Percentiles rank a stretch among this genome's conserved stretches.
These are phyloP conservation scores for Pantelozetes paolii DNA, from an alignment of 2,888 invertebrate species.

Conservation along the genomic window DNA sequence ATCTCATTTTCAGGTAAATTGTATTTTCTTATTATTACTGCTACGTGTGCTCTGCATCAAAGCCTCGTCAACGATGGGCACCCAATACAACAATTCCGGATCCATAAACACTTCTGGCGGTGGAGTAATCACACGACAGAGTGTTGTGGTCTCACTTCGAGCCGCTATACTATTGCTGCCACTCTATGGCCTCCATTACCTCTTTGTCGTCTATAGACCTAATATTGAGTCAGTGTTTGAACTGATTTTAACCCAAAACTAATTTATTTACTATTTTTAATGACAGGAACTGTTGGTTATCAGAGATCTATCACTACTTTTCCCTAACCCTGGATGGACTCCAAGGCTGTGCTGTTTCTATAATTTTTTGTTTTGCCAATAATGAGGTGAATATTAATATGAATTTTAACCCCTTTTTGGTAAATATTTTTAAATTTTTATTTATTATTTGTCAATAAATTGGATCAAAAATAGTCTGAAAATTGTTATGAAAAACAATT, in stretches of 20 bases:
- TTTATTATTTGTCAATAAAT: too few species aligned
- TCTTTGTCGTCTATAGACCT: constrained; percentile 43
- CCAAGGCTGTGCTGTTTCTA: constrained; percentile 51
- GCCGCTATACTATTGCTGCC: constrained; percentile 43
- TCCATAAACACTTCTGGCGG: not conserved
- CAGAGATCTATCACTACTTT: constrained; percentile 41
- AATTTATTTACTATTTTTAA: not conserved
- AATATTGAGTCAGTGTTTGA: constrained; percentile 39
- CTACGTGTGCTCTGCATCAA: constrained; percentile 38
- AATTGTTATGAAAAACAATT: too few species aligned
- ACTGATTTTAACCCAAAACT: not conserved
- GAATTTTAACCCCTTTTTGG: too few species aligned
- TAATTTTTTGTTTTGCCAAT: constrained; percentile 54
- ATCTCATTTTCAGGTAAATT: constrained; percentile 31
- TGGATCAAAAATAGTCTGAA: too few species aligned
- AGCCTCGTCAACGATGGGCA: constrained; percentile 30
- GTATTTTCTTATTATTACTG: constrained; percentile 35
- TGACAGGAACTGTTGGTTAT: constrained; percentile 43
- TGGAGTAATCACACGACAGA: constrained; percentile 37
- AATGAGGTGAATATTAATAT: constrained; percentile 52
- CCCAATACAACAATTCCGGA: constrained; percentile 9
- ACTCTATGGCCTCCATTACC: constrained; percentile 44
- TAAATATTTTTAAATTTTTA: too few species aligned
- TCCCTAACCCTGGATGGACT: constrained; percentile 47
- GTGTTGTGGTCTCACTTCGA: constrained; percentile 41